These are phyloP conservation scores for Podarcis siculus DNA, from an alignment of 2,797 vertebrate genomes.

Conservation along the genomic window DNA sequence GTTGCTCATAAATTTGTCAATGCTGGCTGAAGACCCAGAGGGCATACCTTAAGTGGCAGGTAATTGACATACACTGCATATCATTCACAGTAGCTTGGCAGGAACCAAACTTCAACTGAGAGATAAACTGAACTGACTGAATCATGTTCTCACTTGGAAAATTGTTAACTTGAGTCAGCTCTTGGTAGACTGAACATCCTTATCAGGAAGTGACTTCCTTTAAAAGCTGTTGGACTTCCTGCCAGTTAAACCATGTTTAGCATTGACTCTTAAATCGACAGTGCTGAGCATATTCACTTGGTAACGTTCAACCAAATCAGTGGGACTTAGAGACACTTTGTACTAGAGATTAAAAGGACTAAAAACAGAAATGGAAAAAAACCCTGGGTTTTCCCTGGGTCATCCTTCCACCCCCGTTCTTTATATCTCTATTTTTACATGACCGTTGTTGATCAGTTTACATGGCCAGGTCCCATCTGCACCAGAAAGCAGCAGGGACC, in stretches of 20 bases:
- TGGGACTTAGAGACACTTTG: background rate
- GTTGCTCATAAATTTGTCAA: constrained; percentile 3
- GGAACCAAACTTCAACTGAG: background rate
- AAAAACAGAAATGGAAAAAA: no score
- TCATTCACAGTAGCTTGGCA: background rate
- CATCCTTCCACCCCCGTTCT: no score
- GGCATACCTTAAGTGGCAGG: background rate
- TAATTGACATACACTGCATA: background rate
- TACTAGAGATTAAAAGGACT: no score
- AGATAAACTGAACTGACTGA: background rate
- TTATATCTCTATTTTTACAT: background rate
- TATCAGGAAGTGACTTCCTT: background rate
- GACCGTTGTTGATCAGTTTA: background rate
- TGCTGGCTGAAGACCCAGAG: background rate
- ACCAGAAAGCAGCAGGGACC: background rate
- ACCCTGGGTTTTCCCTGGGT: no score
- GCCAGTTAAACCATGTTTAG: background rate
- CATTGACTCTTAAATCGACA: background rate
- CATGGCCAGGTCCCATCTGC: background rate
- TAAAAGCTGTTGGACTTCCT: background rate
- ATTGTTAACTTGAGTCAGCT: background rate
- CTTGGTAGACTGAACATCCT: background rate
- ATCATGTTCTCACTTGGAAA: background rate
- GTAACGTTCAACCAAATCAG: background rate
- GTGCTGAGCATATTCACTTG: background rate